These are phyloP conservation scores for Notothenia coriiceps DNA, from an alignment of 2,113 vertebrate species.

Conservation along the genomic window DNA sequence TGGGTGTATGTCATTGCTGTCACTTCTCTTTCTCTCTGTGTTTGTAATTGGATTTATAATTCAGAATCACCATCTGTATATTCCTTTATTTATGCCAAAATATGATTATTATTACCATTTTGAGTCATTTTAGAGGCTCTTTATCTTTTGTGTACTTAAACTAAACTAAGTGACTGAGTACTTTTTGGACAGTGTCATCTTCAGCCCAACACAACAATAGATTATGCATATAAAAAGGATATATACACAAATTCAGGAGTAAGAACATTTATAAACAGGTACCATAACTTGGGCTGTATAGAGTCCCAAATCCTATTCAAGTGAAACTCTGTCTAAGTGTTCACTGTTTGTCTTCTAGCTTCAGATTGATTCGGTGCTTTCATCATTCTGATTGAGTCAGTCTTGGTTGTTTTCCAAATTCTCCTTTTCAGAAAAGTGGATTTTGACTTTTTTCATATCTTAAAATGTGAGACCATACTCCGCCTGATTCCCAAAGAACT, in stretches of 20 bases:
- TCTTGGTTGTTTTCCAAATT: constrained; percentile 5
- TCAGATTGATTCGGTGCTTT: constrained; percentile 11
- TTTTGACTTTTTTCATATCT: neutral
- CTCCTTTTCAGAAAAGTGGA: constrained; percentile 13
- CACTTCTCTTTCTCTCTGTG: constrained; percentile 9
- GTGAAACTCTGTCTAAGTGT: neutral
- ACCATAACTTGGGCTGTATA: neutral
- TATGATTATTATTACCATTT: neutral
- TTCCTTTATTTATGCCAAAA: constrained; percentile 23
- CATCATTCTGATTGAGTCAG: constrained; percentile 6
- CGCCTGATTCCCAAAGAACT: constrained; percentile 2
- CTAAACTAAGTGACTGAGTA: constrained; percentile 6
- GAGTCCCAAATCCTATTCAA: neutral
- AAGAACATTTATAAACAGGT: neutral
- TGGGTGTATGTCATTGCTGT: constrained; percentile 39
- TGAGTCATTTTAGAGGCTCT: constrained; percentile 18
- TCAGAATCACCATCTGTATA: constrained; percentile 63
- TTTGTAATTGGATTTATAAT: constrained; percentile 50
- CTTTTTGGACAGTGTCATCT: neutral
- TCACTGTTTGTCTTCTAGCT: neutral
- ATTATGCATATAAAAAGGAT: neutral
- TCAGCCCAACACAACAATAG: constrained; percentile 22
- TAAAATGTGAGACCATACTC: constrained; percentile 29
- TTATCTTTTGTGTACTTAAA: constrained; percentile 16
- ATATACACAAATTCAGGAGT: neutral